A percentile compares a stretch with the other conserved stretches of the same genome.
These are phyloP conservation scores for Grallaria varia DNA, from an alignment of 2,113 vertebrate species.

Conservation along the genomic window DNA sequence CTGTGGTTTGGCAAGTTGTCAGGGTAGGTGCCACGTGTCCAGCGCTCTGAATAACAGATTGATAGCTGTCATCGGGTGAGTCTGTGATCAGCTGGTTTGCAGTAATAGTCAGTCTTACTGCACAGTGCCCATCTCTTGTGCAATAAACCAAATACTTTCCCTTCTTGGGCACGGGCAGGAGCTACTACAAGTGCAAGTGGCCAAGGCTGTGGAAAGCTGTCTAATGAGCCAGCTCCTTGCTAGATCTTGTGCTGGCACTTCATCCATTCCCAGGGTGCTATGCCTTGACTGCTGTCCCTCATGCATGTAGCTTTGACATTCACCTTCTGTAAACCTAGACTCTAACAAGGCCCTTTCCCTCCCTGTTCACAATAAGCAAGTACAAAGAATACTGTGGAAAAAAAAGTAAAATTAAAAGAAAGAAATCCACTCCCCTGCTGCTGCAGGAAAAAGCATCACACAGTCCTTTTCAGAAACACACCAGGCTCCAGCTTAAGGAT, in stretches of 20 bases:
- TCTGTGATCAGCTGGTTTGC: rapidly evolving
- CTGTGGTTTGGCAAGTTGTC: neutral
- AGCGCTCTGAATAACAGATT: neutral
- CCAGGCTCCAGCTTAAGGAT: neutral
- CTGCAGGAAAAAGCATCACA: neutral
- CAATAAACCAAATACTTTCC: neutral
- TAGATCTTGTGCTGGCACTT: neutral
- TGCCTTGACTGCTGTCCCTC: neutral
- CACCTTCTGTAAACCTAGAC: neutral
- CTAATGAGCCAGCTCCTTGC: neutral
- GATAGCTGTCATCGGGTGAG: neutral
- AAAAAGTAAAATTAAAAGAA: neutral
- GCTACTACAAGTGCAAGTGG: neutral
- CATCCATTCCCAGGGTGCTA: neutral
- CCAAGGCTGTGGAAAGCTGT: neutral
- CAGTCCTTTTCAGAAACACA: neutral
- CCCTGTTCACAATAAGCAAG: neutral
- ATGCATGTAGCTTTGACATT: neutral
- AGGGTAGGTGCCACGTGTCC: rapidly evolving
- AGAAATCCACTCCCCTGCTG: neutral
- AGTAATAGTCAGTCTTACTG: neutral
- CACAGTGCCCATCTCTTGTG: neutral
- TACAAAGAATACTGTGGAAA: neutral
- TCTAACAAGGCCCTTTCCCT: neutral
- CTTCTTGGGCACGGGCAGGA: neutral